Conservation (phyloP, 2,113 vertebrate genomes). For the Malurus alboscapulatus region DNA sequence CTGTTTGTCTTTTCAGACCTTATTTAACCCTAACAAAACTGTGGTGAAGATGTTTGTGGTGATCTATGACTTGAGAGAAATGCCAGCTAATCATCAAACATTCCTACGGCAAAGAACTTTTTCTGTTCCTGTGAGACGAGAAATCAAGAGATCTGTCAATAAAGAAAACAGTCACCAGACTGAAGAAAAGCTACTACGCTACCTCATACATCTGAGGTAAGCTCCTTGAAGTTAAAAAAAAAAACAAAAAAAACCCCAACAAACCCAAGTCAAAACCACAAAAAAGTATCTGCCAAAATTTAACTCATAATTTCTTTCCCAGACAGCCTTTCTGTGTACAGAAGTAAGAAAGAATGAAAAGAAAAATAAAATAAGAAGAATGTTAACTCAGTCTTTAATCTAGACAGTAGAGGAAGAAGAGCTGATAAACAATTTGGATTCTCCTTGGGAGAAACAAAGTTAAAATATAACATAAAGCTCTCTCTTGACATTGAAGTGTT, state of each 20-base stretch:
- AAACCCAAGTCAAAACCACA: not conserved
- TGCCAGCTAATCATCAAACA: slow-evolving; percentile 98
- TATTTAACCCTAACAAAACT: slow-evolving; percentile 99
- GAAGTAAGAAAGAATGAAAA: not conserved
- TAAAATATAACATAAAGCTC: not conserved
- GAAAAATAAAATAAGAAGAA: not conserved
- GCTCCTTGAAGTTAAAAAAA: not conserved
- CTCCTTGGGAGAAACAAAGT: not conserved
- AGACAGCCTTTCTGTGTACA: not conserved
- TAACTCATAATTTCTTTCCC: not conserved
- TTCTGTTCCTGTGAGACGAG: slow-evolving; percentile 93
- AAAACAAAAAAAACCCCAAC: not conserved
- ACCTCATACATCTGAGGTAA: slow-evolving; percentile 99
- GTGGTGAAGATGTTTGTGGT: slow-evolving; percentile 99
- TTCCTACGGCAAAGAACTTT: slow-evolving; percentile 98
- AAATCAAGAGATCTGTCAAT: slow-evolving; percentile 81
- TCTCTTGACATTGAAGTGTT: not conserved
- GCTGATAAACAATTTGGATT: not conserved
- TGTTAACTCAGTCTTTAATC: not conserved
- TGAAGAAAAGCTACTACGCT: slow-evolving; percentile 92
- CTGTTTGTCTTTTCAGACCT: slow-evolving; percentile 85
- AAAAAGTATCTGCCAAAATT: not conserved
- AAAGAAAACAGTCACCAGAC: slow-evolving; percentile 80
- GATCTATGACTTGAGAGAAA: slow-evolving; percentile 93
- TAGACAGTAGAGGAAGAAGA: not conserved